A percentile compares a stretch with the other conserved stretches of the same genome.
phyloP scores from a whole-genome alignment of 2,113 vertebrate species.

The Rhea americana region DNA sequence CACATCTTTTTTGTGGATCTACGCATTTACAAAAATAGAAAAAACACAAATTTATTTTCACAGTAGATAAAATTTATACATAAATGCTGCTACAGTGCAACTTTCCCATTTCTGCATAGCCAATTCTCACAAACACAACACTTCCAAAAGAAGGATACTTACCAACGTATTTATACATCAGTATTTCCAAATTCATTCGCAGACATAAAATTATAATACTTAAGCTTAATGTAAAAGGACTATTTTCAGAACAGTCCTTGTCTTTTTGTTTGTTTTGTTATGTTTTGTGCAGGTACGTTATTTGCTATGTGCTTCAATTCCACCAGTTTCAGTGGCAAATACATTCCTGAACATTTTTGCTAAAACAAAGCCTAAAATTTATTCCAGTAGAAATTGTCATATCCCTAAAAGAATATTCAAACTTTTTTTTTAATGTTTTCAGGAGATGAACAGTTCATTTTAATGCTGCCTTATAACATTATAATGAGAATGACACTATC shows the following conservation, averaged over 20 bases:
- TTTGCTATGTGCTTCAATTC: not conserved
- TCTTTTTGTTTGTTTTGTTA: too few relatives aligned
- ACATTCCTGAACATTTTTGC: not conserved
- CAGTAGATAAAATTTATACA: not conserved
- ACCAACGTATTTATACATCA: not conserved
- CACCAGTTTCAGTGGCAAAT: not conserved
- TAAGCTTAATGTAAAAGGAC: not conserved
- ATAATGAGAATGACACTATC: not conserved
- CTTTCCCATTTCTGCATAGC: not conserved
- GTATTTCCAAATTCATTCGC: not conserved
- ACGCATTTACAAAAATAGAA: not conserved
- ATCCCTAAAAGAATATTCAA: not conserved
- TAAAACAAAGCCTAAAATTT: not conserved
- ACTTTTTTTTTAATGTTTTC: not conserved
- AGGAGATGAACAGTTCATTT: not conserved
- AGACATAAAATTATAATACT: not conserved
- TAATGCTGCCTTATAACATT: not conserved
- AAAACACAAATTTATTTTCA: not conserved
- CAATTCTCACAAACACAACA: not conserved
- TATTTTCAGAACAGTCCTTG: not conserved
- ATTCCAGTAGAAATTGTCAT: not conserved
- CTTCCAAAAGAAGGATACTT: not conserved
- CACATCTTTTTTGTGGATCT: not conserved
- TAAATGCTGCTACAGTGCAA: not conserved
- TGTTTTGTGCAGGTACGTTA: fast-evolving